These are phyloP conservation scores for Pollachius pollachius DNA, from an alignment of 2,113 vertebrate genomes.

Conservation along the genomic window DNA sequence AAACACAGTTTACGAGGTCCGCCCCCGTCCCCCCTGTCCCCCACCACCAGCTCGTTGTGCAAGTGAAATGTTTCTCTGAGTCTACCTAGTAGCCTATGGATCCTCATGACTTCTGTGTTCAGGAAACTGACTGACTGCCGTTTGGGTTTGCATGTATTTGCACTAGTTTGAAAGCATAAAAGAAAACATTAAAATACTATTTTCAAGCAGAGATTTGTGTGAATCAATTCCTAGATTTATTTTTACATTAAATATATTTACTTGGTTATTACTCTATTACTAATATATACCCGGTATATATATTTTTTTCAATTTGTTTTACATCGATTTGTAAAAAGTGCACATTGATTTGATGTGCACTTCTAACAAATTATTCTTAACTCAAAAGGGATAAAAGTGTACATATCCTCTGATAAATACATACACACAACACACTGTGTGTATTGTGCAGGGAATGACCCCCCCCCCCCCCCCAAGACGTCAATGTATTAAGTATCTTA, in stretches of 20 bases:
- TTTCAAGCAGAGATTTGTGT: slow-evolving; percentile 38
- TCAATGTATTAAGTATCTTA: too few relatives aligned
- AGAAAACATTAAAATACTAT: slow-evolving; percentile 53
- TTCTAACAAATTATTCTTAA: too few relatives aligned
- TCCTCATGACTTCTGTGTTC: slow-evolving; percentile 23
- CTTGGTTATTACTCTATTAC: background rate
- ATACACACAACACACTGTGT: too few relatives aligned
- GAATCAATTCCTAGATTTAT: background rate
- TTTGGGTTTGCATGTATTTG: slow-evolving; percentile 71
- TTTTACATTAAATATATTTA: background rate
- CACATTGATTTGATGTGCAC: too few relatives aligned
- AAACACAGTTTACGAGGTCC: slow-evolving; percentile 8
- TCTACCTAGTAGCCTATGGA: slow-evolving; percentile 16
- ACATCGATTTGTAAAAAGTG: too few relatives aligned
- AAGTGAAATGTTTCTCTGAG: background rate
- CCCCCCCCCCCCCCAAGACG: too few relatives aligned
- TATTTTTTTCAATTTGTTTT: too few relatives aligned
- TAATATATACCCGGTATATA: background rate
- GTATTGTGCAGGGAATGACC: too few relatives aligned
- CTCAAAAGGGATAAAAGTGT: too few relatives aligned
- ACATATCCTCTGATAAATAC: too few relatives aligned
- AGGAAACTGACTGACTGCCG: slow-evolving; percentile 18
- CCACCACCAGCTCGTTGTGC: too few relatives aligned
- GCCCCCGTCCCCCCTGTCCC: too few relatives aligned
- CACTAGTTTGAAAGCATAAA: slow-evolving; percentile 58